Percentiles rank a stretch among this genome's conserved stretches.
These are phyloP conservation scores for Drosophila obscura DNA, from an alignment of 1,140 invertebrate genomes.

Conservation along the genomic window DNA sequence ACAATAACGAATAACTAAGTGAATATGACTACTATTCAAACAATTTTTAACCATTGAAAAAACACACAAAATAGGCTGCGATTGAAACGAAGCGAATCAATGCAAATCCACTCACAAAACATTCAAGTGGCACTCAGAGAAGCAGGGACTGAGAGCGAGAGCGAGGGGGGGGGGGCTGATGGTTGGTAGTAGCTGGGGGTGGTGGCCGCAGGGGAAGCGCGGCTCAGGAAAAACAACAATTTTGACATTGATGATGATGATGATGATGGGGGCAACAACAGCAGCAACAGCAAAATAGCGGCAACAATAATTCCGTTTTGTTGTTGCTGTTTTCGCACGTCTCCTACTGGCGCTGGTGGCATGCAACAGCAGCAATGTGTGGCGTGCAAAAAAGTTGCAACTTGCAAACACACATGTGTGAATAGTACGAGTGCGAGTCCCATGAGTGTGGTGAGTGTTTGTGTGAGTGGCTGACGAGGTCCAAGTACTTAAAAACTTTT, in stretches of 20 bases:
- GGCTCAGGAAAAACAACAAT: conserved; percentile 73
- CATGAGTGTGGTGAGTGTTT: conserved; percentile 34
- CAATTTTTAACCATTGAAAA: background rate
- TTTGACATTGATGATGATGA: conserved; percentile 79
- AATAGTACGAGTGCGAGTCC: too few relatives aligned
- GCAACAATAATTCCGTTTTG: conserved; percentile 52
- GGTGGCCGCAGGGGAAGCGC: background rate
- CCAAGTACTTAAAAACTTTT: conserved; percentile 78
- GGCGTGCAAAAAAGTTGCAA: conserved; percentile 80
- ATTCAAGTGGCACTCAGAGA: conserved; percentile 55
- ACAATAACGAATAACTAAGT: too few relatives aligned
- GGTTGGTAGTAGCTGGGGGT: background rate
- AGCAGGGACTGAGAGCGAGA: too few relatives aligned
- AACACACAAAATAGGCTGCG: conserved; percentile 1
- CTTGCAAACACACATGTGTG: conserved; percentile 47
- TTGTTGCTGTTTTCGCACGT: conserved; percentile 55
- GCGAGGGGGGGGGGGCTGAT: background rate
- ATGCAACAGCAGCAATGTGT: conserved; percentile 64
- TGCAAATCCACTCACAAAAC: conserved; percentile 54
- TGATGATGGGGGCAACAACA: conserved; percentile 33
- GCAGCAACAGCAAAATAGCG: conserved; percentile 22
- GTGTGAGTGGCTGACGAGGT: conserved; percentile 27
- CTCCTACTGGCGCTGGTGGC: conserved; percentile 48
- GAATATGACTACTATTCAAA: background rate
- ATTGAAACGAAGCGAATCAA: conserved; percentile 41